Evolutionary conservation across 2,113 vertebrate species (phyloP), one percentile per base, ranked within the genome.

Genomic region (human (Homo sapiens)): DNA sequence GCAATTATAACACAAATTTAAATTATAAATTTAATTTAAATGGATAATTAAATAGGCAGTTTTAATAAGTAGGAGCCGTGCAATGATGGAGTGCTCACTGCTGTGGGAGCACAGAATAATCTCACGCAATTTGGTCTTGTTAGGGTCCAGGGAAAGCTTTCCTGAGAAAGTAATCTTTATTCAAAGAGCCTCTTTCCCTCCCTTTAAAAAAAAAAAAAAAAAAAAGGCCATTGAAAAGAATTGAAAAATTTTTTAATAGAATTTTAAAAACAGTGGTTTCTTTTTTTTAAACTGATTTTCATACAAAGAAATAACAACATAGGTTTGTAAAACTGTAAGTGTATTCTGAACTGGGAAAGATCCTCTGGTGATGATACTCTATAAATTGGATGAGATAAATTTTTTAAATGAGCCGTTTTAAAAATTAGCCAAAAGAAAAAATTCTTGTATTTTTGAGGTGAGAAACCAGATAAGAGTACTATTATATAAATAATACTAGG

Each of bases 1-100:
- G 23, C 73, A 86, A 10, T 93, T 93, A 81, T 93, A 88, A 93
- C 35, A 45, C 8, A 45, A 45, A 45, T 45, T 45, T 45, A 45
- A 86, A 10, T 93, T 93, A 81, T 93, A 88, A 93, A 27, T 79
- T 35, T 81, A 78, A 94, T 96, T 97, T 95, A 96, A 96, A 68
- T 90, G 61, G 57, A 45, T 94, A 66, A 72, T 78, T 81, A 90
- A 80, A 80, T 88, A 95, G 88, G 16, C 87, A 70, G 9, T 92
- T 97, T 96, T 64, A 84, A 0, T 85, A 86, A 55, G 38, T 95
- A 38, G 94, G 75, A 95, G 23, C 59, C 78, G 59, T 76, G 66
- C 43, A 76, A 14, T 32, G 66, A 64, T 89, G 38, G 79, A 92
- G 59, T 94, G 59, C 43, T 85, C 2, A 38, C 32, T 82, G 22